Evolutionary conservation across 2,797 vertebrate genomes (phyloP), one percentile per base, ranked within the genome.

Genomic region (Benthosema pterotum): DNA sequence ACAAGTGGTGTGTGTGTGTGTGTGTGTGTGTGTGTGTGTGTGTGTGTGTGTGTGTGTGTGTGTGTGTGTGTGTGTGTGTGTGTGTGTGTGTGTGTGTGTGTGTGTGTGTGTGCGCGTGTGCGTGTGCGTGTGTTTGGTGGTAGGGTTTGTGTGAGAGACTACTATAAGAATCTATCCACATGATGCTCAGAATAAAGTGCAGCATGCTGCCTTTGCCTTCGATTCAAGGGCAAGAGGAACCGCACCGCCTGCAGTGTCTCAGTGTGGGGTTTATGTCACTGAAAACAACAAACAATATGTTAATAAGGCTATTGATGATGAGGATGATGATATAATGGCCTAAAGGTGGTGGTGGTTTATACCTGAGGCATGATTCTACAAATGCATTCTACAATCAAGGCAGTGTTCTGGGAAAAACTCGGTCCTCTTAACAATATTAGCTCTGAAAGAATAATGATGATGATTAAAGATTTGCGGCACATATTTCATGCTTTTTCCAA

Each of bases 171-270:
- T 69, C 67, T 73, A 66, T 81, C 79, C 69, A 73, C 78, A 73
- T 79, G 69, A 77, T 75, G 62, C 70, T 38, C 32, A 38, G 74
- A 60, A 72, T 65, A 77, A 75, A 49, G 49, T 45, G 42, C 48
- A 38, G 42, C 48, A 38, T 73, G 72, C 83, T n/a, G 70, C 71
- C 83, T 84, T 80, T 78, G 77, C 81, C 63, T 77, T 61, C 55
- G 67, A 87, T 72, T 86, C 82, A 89, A 89, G 83, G 87, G 80
- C 87, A 85, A 76, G 57, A 80, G 5, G 22, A 25, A 56, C 14
- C 70, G 9, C 69, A 68, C 59, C 52, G 75, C 78, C 59, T 50
- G 75, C 78, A 76, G 68, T 28, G 68, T 42, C 70, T 54, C 46
- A n/a, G n/a, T n/a, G 19, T 58, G 60, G 56, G 12, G 14, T 46